These are phyloP conservation scores for Neocrepidodera transversa DNA, from an alignment of 2,888 invertebrate species.

Conservation along the genomic window DNA sequence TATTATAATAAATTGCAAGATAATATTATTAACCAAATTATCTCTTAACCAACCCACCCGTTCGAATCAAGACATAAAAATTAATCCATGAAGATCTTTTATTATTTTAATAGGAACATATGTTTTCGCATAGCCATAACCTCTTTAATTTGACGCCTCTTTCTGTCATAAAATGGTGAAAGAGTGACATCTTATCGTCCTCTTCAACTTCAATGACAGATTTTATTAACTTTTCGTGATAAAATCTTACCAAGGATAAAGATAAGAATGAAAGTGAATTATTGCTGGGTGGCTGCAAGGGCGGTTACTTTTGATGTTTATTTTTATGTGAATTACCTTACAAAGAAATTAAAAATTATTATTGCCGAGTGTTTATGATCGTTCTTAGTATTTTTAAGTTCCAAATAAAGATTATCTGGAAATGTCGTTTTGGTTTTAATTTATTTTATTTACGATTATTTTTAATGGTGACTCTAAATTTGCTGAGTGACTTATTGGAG, in stretches of 20 bases:
- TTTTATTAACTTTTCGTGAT: slow-evolving; percentile 46
- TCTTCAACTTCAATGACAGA: slow-evolving; percentile 47
- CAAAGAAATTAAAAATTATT: neutral
- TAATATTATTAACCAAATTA: neutral
- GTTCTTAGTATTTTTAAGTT: neutral
- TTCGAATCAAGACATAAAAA: too few relatives aligned
- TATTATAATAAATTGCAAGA: slow-evolving; percentile 1
- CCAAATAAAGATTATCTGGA: neutral
- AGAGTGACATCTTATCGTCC: slow-evolving; percentile 42
- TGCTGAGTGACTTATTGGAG: too few relatives aligned
- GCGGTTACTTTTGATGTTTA: neutral
- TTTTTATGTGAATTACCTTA: slow-evolving; percentile 16
- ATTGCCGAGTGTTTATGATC: neutral
- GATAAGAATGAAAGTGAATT: slow-evolving; percentile 11
- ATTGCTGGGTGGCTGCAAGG: neutral
- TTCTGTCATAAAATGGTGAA: slow-evolving; percentile 50
- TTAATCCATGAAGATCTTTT: slow-evolving; percentile 43
- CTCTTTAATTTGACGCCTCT: slow-evolving; percentile 47
- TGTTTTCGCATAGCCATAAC: slow-evolving; percentile 45
- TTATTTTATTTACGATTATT: neutral
- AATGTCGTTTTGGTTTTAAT: neutral
- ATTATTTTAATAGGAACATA: slow-evolving; percentile 51
- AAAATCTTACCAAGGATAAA: slow-evolving; percentile 16
- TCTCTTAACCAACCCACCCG: slow-evolving; percentile 17
- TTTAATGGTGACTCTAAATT: neutral